phyloP scores from a whole-genome alignment of 1,140 invertebrate species.

The Formica selysi region DNA sequence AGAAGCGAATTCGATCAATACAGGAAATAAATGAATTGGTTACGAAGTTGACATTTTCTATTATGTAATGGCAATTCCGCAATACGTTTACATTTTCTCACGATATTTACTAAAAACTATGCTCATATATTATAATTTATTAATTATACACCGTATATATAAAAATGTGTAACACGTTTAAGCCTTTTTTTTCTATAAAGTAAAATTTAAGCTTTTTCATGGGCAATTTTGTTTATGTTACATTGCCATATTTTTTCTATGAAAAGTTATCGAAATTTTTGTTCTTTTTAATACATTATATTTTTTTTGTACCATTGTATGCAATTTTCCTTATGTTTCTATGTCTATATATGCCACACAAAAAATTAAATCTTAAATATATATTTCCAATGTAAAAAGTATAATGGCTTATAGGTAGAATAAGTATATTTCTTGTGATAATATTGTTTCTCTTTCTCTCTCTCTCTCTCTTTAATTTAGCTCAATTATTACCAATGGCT shows the following conservation, averaged over 20 bases:
- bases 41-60: conserved; percentile 30
- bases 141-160: conserved; percentile 2
- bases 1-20: neutral
- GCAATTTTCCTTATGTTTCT: neutral
- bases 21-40: neutral
- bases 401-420: neutral
- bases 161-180: neutral
- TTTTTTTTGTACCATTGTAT: neutral
- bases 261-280: neutral
- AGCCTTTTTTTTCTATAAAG: neutral
- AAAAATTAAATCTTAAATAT: neutral
- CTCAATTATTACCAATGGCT: conserved; percentile 30
- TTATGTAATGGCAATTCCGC: conserved; percentile 66
- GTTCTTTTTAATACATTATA: neutral
- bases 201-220: neutral
- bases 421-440: neutral
- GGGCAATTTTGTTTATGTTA: neutral
- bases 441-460: neutral
- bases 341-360: neutral
- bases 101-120: neutral
- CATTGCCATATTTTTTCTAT: neutral
- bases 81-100: neutral
- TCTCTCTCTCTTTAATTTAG: neutral
- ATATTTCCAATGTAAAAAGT: neutral
- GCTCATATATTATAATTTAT: neutral